Conservation (phyloP, 2,888 invertebrate species). For the Petrolisthes manimaculis region DNA sequence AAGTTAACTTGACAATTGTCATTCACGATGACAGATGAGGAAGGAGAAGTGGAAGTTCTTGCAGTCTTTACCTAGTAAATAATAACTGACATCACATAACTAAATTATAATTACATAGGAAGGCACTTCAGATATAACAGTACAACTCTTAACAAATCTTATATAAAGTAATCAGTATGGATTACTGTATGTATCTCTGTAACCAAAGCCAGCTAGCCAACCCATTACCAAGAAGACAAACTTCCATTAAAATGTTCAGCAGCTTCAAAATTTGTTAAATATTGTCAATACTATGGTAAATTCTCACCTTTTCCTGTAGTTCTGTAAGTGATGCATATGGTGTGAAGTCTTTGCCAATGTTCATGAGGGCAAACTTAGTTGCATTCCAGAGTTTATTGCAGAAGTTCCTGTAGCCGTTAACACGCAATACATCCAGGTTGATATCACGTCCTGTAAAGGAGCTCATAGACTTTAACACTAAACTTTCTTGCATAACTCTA, state of each 20-base stretch:
- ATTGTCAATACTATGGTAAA: not conserved
- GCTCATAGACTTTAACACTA: no score
- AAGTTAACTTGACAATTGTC: not conserved
- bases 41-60: constrained; percentile 6
- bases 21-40: constrained; percentile 11
- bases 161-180: no score
- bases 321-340: constrained; percentile 64
- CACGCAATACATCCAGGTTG: constrained; percentile 94
- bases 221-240: no score
- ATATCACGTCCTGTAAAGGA: constrained; percentile 83
- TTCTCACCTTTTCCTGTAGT: constrained; percentile 44
- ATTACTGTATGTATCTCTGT: no score
- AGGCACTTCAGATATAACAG: no score
- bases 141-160: no score
- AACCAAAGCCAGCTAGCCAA: no score
- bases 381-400: constrained; percentile 99
- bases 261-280: no score
- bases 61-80: constrained; percentile 36
- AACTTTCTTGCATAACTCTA: no score
- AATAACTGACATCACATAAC: not conserved
- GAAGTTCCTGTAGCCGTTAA: constrained; percentile 95
- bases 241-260: no score
- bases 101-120: no score
- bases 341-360: constrained; percentile 68
- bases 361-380: constrained; percentile 85